Base-by-base conservation (phyloP, 92 coral and sea anemone species). In the Epizoanthus illoricatus region DNA sequence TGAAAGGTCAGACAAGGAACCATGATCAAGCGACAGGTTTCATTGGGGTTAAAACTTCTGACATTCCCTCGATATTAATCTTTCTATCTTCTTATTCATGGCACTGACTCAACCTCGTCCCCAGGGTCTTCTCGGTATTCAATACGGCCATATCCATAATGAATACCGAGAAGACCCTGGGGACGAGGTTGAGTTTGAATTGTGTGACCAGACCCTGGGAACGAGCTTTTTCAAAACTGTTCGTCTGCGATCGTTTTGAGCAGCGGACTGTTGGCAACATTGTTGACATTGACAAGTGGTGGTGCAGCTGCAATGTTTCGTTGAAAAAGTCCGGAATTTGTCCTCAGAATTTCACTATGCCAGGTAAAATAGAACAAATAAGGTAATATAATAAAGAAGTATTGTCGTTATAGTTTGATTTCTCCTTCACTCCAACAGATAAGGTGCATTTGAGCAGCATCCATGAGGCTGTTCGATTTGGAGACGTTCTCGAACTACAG, bases 381-480 rank as follows among this genome's bases (percentile, higher is more conserved):
- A 42, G 24, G 64, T 23, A 76, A 62, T 23, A 1, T 42, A 7
- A 2, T 8, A 1, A 36, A 43, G 13, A 45, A 0, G 4, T 62
- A 43, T 21, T 5, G 2, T 40, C 6, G 45, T 6, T 16, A 13
- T 19, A 15, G 33, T 52, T 16, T 45, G 13, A 42, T 65, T 41
- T 7, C 55, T 42, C n/a, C 15, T 40, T 40, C n/a, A 15, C 73
- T 84, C 60, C 21, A 49, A 57, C 68, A 93, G 99, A 96, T 87
- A 96, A 93, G 85, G 93, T 85, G 36, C 96, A 93, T 58, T 83
- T 96, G 15, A 87, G 94, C 62, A 91, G 90, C 45, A 91, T 93
- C 17, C 99, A 96, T 59, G 99, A 96, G 88, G 99, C 99, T 0
- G 99, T 94, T 75, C 99, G 98, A 10, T 91, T 89, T 74, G 99